Base-by-base conservation (phyloP, 2,888 invertebrate genomes). In the Ichneumoninae sp. region DNA sequence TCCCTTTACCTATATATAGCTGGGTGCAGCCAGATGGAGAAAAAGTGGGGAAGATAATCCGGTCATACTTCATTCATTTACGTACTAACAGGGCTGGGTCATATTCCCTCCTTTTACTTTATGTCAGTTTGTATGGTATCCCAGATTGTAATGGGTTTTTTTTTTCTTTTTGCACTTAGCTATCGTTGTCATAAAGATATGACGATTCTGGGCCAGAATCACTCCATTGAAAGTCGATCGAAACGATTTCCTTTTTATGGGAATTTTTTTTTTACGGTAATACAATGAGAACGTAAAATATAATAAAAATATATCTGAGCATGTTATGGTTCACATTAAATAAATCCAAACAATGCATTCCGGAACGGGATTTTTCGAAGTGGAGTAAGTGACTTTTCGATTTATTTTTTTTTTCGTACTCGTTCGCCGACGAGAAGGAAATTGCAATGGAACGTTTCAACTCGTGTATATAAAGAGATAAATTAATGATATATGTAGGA, bases 401-500 rank as follows among this genome's bases (percentile, higher is more conserved):
- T 13, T 47, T 26, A 4, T 26, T 26, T 57, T 26, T 22, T 36
- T 36, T 8, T 40, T 40, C 40, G 26, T 13, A 57, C 13, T 57
- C 57, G 16, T 57, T 57, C 22, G 10, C 10, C 26, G 63, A 13
- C 30, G 33, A 5, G 63, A 63, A 16, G 16, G 30, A 30, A 63
- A 63, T 63, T 63, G 33, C 73, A 44, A 57, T 36, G 54, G 22
- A 5, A 57, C 22, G 16, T 73, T 57, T 36, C 16, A 16, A 22
- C n/a, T 40, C 19, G 22, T 57, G n/a, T 44, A 26, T 57, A 57
- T 40, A 63, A 16, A 19, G 40, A 68, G 40, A 68, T 77, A 77
- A 68, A 68, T 77, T 57, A 77, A 77, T 68, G 77, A 77, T 57
- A 57, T 22, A 77, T 26, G 54, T 68, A 68, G 36, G 40, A 77